Conservation (phyloP, 2,113 vertebrate genomes). For the Psephotus haematonotus region DNA sequence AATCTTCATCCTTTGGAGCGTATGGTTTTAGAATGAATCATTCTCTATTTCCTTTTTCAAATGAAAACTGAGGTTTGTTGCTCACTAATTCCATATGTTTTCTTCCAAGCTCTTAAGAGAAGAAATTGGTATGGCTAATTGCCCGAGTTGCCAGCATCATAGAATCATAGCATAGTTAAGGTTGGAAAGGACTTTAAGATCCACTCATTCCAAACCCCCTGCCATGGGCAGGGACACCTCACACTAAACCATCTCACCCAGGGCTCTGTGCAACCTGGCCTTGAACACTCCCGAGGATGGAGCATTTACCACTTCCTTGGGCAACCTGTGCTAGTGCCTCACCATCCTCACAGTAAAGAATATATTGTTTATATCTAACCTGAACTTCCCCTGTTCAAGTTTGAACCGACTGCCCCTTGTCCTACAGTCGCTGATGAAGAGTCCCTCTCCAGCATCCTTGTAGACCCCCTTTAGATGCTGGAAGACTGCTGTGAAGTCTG, state of each 20-base stretch:
- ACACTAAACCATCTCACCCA: not conserved
- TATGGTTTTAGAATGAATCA: constrained; percentile 20
- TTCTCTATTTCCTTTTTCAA: constrained; percentile 13
- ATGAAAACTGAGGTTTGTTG: constrained; percentile 1
- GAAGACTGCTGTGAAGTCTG: not conserved
- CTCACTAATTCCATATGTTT: constrained; percentile 2
- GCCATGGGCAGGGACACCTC: not conserved
- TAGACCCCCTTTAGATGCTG: not conserved
- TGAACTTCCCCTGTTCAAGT: not conserved
- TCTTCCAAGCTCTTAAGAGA: not conserved
- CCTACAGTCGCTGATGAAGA: not conserved
- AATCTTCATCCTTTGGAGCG: not conserved
- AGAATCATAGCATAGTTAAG: not conserved
- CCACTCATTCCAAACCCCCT: not conserved
- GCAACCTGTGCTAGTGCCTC: not conserved
- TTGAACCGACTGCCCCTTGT: not conserved
- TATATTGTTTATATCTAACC: not conserved
- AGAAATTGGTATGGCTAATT: not conserved
- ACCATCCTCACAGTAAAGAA: not conserved
- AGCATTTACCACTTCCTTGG: not conserved
- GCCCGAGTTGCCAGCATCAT: not conserved
- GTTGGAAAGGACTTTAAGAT: not conserved
- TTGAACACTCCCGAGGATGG: not conserved
- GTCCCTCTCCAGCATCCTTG: not conserved
- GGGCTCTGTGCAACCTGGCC: not conserved